Evolutionary conservation across 2,888 invertebrate genomes (phyloP).

Genomic region (Mythimna albipuncta): DNA sequence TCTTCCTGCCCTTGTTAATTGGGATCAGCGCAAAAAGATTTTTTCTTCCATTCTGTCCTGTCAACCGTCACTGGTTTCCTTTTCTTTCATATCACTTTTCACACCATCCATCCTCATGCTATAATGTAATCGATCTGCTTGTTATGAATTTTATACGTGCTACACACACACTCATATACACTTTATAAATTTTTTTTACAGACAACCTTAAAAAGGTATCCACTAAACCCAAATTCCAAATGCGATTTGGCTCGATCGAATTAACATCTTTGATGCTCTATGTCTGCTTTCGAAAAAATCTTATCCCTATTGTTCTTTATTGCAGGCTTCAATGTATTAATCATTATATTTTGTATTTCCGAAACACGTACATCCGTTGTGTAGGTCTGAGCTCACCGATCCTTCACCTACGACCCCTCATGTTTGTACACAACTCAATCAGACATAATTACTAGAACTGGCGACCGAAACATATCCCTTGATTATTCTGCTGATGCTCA

Average conservation of each 20-base stretch:
- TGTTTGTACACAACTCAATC: slow-evolving; percentile 27
- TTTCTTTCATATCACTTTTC: too few species aligned
- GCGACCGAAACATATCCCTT: slow-evolving; percentile 6
- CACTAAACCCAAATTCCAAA: too few species aligned
- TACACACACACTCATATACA: too few species aligned
- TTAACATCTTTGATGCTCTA: not conserved
- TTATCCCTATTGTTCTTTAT: not conserved
- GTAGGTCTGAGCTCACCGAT: slow-evolving; percentile 5
- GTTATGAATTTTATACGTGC: not conserved
- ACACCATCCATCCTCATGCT: too few species aligned
- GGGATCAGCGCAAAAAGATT: too few species aligned
- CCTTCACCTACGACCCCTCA: slow-evolving; percentile 35
- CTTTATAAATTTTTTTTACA: too few species aligned
- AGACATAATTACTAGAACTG: slow-evolving; percentile 7
- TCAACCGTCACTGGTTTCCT: too few species aligned
- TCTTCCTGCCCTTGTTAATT: too few species aligned
- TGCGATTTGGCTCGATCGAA: not conserved
- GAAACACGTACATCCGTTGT: slow-evolving; percentile 12
- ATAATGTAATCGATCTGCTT: not conserved
- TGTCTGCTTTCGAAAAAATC: not conserved
- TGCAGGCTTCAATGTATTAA: not conserved
- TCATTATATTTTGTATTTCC: not conserved
- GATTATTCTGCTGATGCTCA: not conserved
- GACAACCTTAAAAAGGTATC: not conserved
- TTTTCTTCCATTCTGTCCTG: too few species aligned